phyloP scores from a whole-genome alignment of 2,888 invertebrate genomes.

The Aporophyla lueneburgensis region DNA sequence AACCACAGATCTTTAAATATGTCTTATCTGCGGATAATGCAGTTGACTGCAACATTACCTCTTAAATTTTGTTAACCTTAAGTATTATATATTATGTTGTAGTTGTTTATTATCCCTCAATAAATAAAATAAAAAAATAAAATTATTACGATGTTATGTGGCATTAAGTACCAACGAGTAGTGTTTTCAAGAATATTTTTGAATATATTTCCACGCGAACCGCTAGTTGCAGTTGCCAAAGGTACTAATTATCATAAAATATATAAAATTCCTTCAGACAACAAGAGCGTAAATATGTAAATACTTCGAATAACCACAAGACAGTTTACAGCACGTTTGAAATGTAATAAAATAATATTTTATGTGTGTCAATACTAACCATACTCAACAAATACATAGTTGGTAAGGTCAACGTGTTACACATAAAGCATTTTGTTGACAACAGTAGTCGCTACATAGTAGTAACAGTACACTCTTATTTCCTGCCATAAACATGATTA shows the following conservation, averaged over 20 bases:
- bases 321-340: slow-evolving; percentile 47
- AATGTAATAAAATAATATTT: slow-evolving; percentile 63
- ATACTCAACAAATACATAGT: slow-evolving; percentile 72
- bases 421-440: slow-evolving; percentile 58
- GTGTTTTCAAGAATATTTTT: slow-evolving; percentile 50
- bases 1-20: too few species aligned
- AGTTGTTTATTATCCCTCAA: too few species aligned
- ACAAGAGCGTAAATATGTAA: slow-evolving; percentile 32
- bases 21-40: too few species aligned
- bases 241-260: slow-evolving; percentile 50
- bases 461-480: slow-evolving; percentile 55
- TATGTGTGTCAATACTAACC: slow-evolving; percentile 76
- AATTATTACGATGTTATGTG: slow-evolving; percentile 40
- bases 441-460: slow-evolving; percentile 60
- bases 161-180: slow-evolving; percentile 32
- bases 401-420: slow-evolving; percentile 63
- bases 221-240: slow-evolving; percentile 28
- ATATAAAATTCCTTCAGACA: slow-evolving; percentile 49
- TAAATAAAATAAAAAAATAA: too few species aligned
- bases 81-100: too few species aligned
- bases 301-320: slow-evolving; percentile 39
- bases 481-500: slow-evolving; percentile 53
- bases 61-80: too few species aligned
- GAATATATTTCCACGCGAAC: slow-evolving; percentile 39
- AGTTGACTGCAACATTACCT: too few species aligned